A percentile compares a stretch with the other conserved stretches of the same genome.
Conservation (phyloP, 2,113 vertebrate species). For the Thunnus thynnus region DNA sequence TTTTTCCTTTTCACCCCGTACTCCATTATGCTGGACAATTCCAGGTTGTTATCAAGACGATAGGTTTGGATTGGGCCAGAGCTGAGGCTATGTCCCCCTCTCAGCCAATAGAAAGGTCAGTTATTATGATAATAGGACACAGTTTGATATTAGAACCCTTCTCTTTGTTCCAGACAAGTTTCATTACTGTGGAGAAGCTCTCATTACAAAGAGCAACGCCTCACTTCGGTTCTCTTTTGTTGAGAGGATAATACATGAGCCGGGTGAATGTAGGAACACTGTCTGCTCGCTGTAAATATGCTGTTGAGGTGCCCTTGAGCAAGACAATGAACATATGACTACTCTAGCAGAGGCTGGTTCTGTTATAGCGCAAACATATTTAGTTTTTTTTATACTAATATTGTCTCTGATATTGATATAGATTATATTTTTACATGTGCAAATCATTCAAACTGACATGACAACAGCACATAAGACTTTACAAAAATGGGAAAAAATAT, state of each 20-base stretch:
- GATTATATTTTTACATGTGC: not conserved
- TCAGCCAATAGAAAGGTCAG: conserved; percentile 74
- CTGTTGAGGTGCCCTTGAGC: conserved; percentile 61
- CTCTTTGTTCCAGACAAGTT: conserved; percentile 74
- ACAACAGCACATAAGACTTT: not conserved
- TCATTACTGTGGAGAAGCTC: conserved; percentile 71
- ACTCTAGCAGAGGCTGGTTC: not conserved
- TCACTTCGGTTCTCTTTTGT: conserved; percentile 56
- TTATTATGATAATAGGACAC: conserved; percentile 71
- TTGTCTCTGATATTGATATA: not conserved
- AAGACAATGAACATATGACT: conserved; percentile 42
- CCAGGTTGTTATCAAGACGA: conserved; percentile 63
- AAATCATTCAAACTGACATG: not conserved
- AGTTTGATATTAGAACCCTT: conserved; percentile 69
- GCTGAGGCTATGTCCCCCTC: conserved; percentile 38
- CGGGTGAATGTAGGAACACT: conserved; percentile 42
- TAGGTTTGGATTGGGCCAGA: conserved; percentile 41
- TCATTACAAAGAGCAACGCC: conserved; percentile 62
- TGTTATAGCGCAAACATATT: not conserved
- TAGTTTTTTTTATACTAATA: not conserved
- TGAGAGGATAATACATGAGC: conserved; percentile 52
- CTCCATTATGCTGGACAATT: conserved; percentile 63
- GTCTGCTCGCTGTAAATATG: conserved; percentile 48
- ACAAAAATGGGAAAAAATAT: too few relatives aligned
- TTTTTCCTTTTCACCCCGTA: conserved; percentile 26